These are phyloP conservation scores for Agonum fuliginosum DNA, from an alignment of 2,888 invertebrate species.

Conservation along the genomic window DNA sequence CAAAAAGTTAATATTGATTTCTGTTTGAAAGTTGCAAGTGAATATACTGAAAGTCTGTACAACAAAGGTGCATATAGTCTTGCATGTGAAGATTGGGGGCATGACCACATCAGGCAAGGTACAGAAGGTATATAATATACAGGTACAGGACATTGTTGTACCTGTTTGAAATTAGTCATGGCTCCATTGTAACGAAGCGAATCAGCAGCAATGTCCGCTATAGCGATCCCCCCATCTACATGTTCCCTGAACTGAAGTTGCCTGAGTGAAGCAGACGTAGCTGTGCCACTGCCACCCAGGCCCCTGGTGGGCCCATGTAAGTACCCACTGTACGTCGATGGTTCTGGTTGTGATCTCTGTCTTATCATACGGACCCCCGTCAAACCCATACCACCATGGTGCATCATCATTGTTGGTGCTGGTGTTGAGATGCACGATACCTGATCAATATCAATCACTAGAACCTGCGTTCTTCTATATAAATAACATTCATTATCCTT, in stretches of 20 bases:
- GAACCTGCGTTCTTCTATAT: not conserved
- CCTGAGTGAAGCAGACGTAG: constrained; percentile 89
- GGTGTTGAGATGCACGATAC: constrained; percentile 78
- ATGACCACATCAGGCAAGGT: too few species aligned
- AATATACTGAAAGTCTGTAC: too few species aligned
- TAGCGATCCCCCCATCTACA: constrained; percentile 86
- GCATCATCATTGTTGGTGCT: constrained; percentile 81
- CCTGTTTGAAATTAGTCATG: constrained; percentile 97
- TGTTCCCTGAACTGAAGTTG: constrained; percentile 82
- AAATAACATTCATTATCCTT: not conserved
- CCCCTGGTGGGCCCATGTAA: constrained; percentile 64
- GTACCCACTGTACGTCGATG: constrained; percentile 71
- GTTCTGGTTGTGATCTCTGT: constrained; percentile 91
- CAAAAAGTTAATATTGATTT: too few species aligned
- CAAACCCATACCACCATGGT: constrained; percentile 76
- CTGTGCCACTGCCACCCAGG: constrained; percentile 74
- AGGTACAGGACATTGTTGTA: constrained; percentile 70
- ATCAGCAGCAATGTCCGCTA: constrained; percentile 93
- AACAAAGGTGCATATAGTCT: too few species aligned
- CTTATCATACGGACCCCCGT: constrained; percentile 87
- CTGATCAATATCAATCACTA: constrained; percentile 64
- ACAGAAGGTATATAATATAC: too few species aligned
- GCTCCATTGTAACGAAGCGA: constrained; percentile 97
- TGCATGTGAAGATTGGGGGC: too few species aligned
- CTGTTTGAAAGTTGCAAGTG: too few species aligned